Evolutionary conservation across 2,113 vertebrate species (phyloP), one percentile per base, ranked within the genome.

Genomic region (Charina bottae): DNA sequence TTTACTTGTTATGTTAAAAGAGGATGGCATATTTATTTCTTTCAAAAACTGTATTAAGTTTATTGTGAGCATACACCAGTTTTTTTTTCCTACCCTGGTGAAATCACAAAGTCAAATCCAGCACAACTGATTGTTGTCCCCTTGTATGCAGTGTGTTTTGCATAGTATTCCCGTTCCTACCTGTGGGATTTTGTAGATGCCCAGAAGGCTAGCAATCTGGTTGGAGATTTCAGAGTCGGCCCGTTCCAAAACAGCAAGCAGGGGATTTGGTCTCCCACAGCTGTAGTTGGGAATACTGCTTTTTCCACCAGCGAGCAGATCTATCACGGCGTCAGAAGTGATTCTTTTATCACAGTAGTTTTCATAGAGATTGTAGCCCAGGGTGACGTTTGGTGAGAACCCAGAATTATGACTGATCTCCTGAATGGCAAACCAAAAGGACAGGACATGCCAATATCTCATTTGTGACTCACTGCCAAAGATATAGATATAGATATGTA

Each of bases 141-240:
- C 64, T 68, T 68, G 64, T 13, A 68, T n/a, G 1, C 17, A 58
- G 56, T 58, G 12, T 68, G 28, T 68, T 68, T n/a, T 68, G 64
- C 13, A 15, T 68, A 21, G 17, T 37, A 46, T 21, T 46, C 3
- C 6, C 8, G 1, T 54, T n/a, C 8, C 26, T 60, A 89, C 88
- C 88, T 89, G 88, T 89, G 88, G 62, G 28, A 55, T 55, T 89
- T 89, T 89, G 49, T 72, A 89, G 62, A 55, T 37, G 88, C 28
- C 10, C 7, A 33, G 21, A 64, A 89, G 68, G 17, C 8, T n/a
- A 11, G 88, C 64, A 26, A 90, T 90, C 4, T 78, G n/a, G 53
- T 23, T 90, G 28, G 89, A 83, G 10, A 56, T 83, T 15, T 90
- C 89, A 15, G 64, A 78, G 17, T 56, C 49, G 3, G 64, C 64